These are phyloP conservation scores for Drosophila birchii DNA, from an alignment of 2,888 invertebrate species.

Conservation along the genomic window DNA sequence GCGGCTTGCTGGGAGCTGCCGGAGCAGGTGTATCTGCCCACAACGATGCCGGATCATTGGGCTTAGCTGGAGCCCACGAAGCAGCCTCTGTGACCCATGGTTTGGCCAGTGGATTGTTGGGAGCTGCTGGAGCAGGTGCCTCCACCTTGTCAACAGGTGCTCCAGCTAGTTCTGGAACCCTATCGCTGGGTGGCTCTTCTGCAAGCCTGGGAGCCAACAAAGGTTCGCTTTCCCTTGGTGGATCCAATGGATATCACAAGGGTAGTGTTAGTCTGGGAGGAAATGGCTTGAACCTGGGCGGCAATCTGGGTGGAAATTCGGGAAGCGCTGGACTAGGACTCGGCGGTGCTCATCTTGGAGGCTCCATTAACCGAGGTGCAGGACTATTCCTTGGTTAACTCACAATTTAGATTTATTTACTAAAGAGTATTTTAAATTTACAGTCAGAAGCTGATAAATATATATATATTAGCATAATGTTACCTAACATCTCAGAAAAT, in stretches of 20 bases:
- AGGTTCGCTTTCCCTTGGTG: neutral
- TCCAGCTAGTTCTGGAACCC: conserved; percentile 3
- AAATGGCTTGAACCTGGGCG: conserved; percentile 22
- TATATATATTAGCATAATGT: neutral
- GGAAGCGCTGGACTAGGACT: conserved; percentile 19
- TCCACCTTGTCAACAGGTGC: neutral
- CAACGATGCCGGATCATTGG: neutral
- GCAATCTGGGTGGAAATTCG: conserved; percentile 9
- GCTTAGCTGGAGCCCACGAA: conserved; percentile 6
- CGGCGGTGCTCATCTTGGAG: conserved; percentile 14
- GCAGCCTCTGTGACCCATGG: conserved; percentile 8
- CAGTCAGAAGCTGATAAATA: neutral
- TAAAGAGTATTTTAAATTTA: neutral
- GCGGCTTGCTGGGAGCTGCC: conserved; percentile 8
- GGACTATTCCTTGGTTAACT: conserved; percentile 26
- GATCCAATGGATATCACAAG: conserved; percentile 2
- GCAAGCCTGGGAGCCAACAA: neutral
- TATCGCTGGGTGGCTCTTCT: conserved; percentile 9
- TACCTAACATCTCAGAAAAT: neutral
- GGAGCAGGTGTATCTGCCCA: neutral
- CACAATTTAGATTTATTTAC: neutral
- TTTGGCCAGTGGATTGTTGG: conserved; percentile 7
- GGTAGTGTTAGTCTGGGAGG: conserved; percentile 12
- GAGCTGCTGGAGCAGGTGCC: neutral
- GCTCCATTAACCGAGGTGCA: conserved; percentile 19